Base-by-base conservation (phyloP, 1,140 invertebrate genomes). In the Drosophila cardini region DNA sequence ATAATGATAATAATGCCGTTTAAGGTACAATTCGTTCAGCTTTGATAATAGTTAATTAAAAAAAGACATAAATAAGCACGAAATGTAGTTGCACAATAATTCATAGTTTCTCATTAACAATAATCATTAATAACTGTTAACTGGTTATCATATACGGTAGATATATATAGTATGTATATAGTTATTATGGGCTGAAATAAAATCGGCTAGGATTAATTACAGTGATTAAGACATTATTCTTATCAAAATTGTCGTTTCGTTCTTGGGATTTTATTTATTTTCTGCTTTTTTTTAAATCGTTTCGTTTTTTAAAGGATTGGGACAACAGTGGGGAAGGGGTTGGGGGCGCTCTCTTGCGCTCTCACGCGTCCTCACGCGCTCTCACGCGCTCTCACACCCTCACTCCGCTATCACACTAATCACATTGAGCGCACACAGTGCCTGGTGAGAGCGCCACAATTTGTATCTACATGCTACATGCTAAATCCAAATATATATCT, bases 1-100 rank as follows among this genome's bases (percentile, higher is more conserved):
- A 21, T 53, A 72, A 74, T 70, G 45, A 62, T 71, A 75, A 86
- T 87, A 79, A 76, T 68, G 73, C 83, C 83, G 34, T 79, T 86
- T 71, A 87, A 87, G 84, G 83, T 80, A 87, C 84, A 89, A 76
- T 89, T 83, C 80, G 84, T 82, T 78, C 68, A 71, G 36, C 36
- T 62, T 58, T 76, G 77, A 26, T 26, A 80, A 74, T 86, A 84
- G 85, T 61, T 65, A 36, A n/a, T n/a, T n/a, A 42, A 46, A 72
- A 63, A 67, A 63, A 67, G n/a, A 45, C 78, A 83, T 72, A 83
- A 76, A 78, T 83, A 83, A 83, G 80, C 80, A 84, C 72, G 18
- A 64, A 58, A 58, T 58, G 64, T 45, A 60, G 64, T 74, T 76
- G 55, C 42, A 64, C 53, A 50, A 32, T 50, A 30, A 52, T 40